These are phyloP conservation scores for Periophthalmus magnuspinnatus DNA, from an alignment of 2,797 vertebrate genomes.

Conservation along the genomic window DNA sequence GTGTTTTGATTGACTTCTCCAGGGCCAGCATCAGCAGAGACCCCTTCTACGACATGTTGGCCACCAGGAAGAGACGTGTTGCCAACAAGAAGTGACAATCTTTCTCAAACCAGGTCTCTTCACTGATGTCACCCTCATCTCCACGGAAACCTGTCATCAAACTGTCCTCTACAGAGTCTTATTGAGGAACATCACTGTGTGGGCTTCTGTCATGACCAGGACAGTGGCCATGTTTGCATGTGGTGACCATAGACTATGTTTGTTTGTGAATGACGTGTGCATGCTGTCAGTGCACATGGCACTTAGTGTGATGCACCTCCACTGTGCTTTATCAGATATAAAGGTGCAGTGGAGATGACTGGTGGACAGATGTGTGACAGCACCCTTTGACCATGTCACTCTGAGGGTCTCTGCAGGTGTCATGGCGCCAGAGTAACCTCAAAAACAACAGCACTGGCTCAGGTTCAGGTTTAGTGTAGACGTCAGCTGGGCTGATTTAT, in stretches of 20 bases:
- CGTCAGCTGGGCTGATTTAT: slow-evolving; percentile 82
- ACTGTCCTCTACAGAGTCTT: slow-evolving; percentile 18
- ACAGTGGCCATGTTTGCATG: slow-evolving; percentile 68
- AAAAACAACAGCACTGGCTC: slow-evolving; percentile 40
- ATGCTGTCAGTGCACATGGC: slow-evolving; percentile 51
- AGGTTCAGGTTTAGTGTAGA: slow-evolving; percentile 41
- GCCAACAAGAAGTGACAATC: slow-evolving; percentile 89
- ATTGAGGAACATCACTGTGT: slow-evolving; percentile 33
- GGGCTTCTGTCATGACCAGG: slow-evolving; percentile 42
- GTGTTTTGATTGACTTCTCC: slow-evolving; percentile 68
- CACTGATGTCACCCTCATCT: slow-evolving; percentile 29
- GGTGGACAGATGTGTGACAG: not conserved
- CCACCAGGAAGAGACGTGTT: slow-evolving; percentile 90
- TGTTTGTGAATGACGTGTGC: slow-evolving; percentile 51
- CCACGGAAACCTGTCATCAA: not conserved
- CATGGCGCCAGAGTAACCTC: slow-evolving; percentile 44
- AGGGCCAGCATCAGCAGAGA: slow-evolving; percentile 92
- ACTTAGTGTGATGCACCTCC: slow-evolving; percentile 41
- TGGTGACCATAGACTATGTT: slow-evolving; percentile 43
- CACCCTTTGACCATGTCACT: slow-evolving; percentile 49
- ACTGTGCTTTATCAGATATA: slow-evolving; percentile 54
- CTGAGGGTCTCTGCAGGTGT: slow-evolving; percentile 65
- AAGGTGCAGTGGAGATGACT: slow-evolving; percentile 11
- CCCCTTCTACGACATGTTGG: slow-evolving; percentile 96
- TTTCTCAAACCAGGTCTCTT: slow-evolving; percentile 20